These are phyloP conservation scores for Byasa hedistus DNA, from an alignment of 2,888 invertebrate species.

Conservation along the genomic window DNA sequence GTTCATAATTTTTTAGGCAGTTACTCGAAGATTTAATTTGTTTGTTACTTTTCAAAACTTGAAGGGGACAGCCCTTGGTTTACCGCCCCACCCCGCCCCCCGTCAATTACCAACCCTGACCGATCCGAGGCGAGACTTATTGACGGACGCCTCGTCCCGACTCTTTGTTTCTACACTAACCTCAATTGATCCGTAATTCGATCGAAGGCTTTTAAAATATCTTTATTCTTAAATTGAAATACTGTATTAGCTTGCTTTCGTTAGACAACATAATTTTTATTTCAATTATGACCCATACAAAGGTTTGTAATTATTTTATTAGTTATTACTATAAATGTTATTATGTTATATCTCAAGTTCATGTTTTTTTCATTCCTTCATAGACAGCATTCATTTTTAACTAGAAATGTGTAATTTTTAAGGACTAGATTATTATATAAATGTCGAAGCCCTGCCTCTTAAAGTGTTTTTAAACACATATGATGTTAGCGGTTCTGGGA, in stretches of 20 bases:
- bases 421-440: too few species aligned
- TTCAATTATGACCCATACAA: too few species aligned
- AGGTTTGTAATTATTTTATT: too few species aligned
- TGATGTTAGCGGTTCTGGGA: too few species aligned
- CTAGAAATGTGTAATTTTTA: too few species aligned
- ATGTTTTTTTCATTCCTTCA: too few species aligned
- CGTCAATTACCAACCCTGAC: conserved; percentile 78
- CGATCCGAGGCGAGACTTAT: conserved; percentile 75
- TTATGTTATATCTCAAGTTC: too few species aligned
- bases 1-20: not conserved
- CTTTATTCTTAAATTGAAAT: conserved; percentile 4
- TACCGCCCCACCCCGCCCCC: conserved; percentile 57
- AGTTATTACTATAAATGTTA: too few species aligned
- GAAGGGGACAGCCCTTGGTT: conserved; percentile 53
- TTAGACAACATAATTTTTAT: not conserved
- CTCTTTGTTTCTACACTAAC: conserved; percentile 35
- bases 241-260: not conserved
- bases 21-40: not conserved
- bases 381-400: too few species aligned
- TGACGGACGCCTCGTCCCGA: conserved; percentile 70
- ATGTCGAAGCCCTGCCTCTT: too few species aligned
- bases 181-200: conserved; percentile 31
- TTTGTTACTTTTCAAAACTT: not conserved
- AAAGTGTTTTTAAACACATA: too few species aligned
- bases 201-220: conserved; percentile 26